A percentile compares a stretch with the other conserved stretches of the same genome.
Conservation (phyloP, 2,797 vertebrate genomes). For the Sebastes vulpes region DNA sequence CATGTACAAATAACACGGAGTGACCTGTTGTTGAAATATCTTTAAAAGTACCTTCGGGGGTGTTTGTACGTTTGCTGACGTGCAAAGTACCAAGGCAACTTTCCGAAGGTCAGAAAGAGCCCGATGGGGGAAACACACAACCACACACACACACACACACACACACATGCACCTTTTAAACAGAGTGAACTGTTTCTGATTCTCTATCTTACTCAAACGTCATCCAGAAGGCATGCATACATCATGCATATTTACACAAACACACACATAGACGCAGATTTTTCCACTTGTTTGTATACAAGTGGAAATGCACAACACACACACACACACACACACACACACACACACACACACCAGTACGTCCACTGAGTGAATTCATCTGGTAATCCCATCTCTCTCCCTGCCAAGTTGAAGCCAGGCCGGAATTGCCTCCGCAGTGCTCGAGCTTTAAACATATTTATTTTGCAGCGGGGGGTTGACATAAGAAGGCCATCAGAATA, state of each 20-base stretch:
- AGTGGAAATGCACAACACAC: conserved; percentile 17
- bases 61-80: conserved; percentile 32
- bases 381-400: conserved; percentile 69
- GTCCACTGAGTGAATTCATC: conserved; percentile 66
- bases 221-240: conserved; percentile 28
- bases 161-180: conserved; percentile 11
- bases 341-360: conserved; percentile 7
- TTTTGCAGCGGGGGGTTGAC: conserved; percentile 70
- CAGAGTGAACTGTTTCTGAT: conserved; percentile 35
- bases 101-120: not conserved
- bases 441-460: conserved; percentile 71
- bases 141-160: not conserved
- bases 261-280: conserved; percentile 10
- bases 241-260: conserved; percentile 44
- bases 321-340: conserved; percentile 8
- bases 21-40: conserved; percentile 39
- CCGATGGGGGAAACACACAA: not conserved
- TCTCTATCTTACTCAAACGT: conserved; percentile 23
- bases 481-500: conserved; percentile 63
- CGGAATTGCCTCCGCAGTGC: conserved; percentile 61
- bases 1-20: conserved; percentile 3
- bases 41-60: conserved; percentile 23
- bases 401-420: conserved; percentile 69
- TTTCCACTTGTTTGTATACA: conserved; percentile 38
- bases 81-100: not conserved